phyloP scores from a whole-genome alignment of 2,113 vertebrate species.

The Marcusenius ussheri region DNA sequence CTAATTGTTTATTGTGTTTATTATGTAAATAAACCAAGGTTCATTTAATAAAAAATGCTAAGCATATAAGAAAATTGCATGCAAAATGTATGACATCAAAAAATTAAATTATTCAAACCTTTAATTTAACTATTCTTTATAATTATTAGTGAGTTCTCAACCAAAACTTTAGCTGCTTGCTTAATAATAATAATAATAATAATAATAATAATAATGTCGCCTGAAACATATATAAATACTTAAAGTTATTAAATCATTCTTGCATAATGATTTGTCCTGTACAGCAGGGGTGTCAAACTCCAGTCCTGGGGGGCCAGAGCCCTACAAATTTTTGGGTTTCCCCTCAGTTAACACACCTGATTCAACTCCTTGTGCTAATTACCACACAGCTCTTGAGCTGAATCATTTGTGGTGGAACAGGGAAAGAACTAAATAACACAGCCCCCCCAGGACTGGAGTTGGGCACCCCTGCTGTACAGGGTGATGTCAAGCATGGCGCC shows the following conservation, averaged over 20 bases:
- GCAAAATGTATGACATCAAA: background rate
- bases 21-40: background rate
- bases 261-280: background rate
- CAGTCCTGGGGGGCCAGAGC: no score
- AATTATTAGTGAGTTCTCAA: background rate
- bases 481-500: background rate
- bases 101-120: background rate
- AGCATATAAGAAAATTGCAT: background rate
- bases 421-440: no score
- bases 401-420: no score
- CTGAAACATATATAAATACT: background rate
- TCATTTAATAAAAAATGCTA: background rate
- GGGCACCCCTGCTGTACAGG: background rate
- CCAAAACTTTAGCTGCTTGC: background rate
- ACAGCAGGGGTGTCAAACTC: background rate
- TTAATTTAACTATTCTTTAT: background rate
- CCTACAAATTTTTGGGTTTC: no score
- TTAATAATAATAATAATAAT: background rate
- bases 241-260: background rate
- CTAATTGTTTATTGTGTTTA: background rate
- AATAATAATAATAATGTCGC: no score
- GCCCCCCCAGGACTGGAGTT: no score
- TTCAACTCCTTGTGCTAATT: no score
- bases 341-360: no score
- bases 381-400: no score